phyloP scores from a whole-genome alignment of 1,140 invertebrate genomes.

The Sinonovacula constricta region DNA sequence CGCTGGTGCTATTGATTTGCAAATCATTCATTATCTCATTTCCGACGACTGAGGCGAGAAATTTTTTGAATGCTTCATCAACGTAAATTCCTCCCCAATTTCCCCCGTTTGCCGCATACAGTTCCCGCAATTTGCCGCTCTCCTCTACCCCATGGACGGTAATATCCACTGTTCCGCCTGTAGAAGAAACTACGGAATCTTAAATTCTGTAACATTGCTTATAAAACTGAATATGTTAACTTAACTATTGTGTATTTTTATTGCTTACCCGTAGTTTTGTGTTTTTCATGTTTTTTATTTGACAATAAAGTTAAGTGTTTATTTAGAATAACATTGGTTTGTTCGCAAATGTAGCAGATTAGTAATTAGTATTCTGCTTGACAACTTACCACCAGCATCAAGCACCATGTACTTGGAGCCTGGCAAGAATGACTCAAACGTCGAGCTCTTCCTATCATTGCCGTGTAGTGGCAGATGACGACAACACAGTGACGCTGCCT shows the following conservation, averaged over 20 bases:
- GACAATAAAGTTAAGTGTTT: not conserved
- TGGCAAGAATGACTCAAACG: no score
- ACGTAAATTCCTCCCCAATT: constrained; percentile 32
- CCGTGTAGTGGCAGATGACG: not conserved
- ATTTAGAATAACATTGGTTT: not conserved
- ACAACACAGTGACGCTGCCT: constrained; percentile 13
- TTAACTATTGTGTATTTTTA: no score
- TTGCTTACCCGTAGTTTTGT: no score
- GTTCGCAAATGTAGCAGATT: no score
- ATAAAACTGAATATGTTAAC: no score
- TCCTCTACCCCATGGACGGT: no score
- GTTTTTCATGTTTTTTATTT: not conserved
- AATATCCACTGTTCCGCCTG: no score
- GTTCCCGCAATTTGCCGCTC: not conserved
- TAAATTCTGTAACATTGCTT: constrained; percentile 31
- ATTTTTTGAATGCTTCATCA: constrained; percentile 16
- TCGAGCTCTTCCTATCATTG: not conserved
- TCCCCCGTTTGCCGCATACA: constrained; percentile 17
- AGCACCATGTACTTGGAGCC: constrained; percentile 8
- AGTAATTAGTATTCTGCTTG: no score
- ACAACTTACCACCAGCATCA: constrained; percentile 30
- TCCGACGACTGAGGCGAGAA: not conserved
- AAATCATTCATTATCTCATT: not conserved
- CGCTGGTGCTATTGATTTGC: no score
- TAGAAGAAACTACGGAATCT: constrained; percentile 19